phyloP scores from a whole-genome alignment of 2,888 invertebrate genomes.

The Drosophila cognata region DNA sequence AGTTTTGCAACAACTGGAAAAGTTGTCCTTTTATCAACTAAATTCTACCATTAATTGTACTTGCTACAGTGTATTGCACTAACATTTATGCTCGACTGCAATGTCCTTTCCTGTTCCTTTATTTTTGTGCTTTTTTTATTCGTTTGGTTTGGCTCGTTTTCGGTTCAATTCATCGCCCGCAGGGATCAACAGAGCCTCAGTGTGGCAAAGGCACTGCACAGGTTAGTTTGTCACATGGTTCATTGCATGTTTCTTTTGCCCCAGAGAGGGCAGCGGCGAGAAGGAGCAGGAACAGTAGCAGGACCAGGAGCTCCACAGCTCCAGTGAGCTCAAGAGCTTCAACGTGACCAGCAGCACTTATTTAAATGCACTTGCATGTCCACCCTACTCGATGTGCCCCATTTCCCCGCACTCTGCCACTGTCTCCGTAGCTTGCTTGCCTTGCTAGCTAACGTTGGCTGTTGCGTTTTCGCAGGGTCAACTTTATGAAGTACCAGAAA shows the following conservation, averaged over 20 bases:
- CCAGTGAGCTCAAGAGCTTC: conserved; percentile 28
- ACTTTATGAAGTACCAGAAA: conserved; percentile 95
- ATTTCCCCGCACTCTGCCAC: not conserved
- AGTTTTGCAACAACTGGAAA: not conserved
- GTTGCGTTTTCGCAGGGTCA: conserved; percentile 88
- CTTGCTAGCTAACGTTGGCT: conserved; percentile 1
- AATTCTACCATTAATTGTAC: not conserved
- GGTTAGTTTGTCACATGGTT: conserved; percentile 69
- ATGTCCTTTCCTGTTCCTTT: conserved; percentile 4
- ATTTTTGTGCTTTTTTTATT: not conserved
- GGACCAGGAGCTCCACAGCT: not conserved
- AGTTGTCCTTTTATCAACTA: not conserved
- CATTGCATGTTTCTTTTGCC: conserved; percentile 40
- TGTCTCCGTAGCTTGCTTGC: not conserved
- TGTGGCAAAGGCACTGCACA: conserved; percentile 60
- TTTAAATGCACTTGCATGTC: conserved; percentile 56
- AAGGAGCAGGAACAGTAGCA: not conserved
- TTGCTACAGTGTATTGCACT: conserved; percentile 6
- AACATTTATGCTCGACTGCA: not conserved
- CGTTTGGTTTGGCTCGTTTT: conserved; percentile 29
- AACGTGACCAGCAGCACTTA: conserved; percentile 49
- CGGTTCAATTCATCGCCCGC: conserved; percentile 40
- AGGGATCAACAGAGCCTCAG: conserved; percentile 72
- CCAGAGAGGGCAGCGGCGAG: not conserved
- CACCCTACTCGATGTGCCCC: conserved; percentile 5